Evolutionary conservation across 2,888 invertebrate species (phyloP).

Genomic region (Nemotelus pantherinus): DNA sequence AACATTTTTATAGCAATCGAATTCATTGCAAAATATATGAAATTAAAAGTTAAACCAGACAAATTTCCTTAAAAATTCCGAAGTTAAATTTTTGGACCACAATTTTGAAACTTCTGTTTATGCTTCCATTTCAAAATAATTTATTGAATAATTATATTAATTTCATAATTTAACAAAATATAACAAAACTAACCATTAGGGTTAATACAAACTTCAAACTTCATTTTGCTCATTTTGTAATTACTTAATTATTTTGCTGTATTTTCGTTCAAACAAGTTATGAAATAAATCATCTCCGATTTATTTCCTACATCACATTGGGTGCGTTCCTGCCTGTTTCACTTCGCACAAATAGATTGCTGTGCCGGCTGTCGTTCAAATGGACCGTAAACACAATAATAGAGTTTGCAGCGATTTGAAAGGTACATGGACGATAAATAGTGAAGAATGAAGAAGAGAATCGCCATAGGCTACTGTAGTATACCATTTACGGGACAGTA

Average conservation of each 20-base stretch:
- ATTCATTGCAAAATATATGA: no score
- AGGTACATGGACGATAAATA: constrained; percentile 23
- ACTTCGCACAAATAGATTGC: constrained; percentile 12
- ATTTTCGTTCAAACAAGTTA: constrained; percentile 41
- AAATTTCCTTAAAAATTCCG: no score
- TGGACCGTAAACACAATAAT: constrained; percentile 31
- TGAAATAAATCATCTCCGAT: constrained; percentile 45
- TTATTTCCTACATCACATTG: constrained; percentile 33
- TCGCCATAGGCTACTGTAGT: constrained; percentile 33
- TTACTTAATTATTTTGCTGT: constrained; percentile 49
- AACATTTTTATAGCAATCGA: no score
- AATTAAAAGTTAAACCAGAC: no score
- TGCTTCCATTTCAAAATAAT: no score
- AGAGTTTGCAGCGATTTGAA: constrained; percentile 33
- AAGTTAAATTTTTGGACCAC: no score
- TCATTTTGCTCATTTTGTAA: constrained; percentile 39
- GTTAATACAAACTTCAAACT: constrained; percentile 1
- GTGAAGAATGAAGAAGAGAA: constrained; percentile 13
- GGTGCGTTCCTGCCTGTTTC: not conserved
- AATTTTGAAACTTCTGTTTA: no score
- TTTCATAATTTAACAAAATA: not conserved
- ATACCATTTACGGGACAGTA: constrained; percentile 4
- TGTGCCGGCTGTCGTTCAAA: not conserved
- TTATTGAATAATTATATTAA: no score
- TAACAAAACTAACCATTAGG: not conserved